These are phyloP conservation scores for Sardinella longiceps DNA, from an alignment of 2,797 vertebrate genomes.

Conservation along the genomic window DNA sequence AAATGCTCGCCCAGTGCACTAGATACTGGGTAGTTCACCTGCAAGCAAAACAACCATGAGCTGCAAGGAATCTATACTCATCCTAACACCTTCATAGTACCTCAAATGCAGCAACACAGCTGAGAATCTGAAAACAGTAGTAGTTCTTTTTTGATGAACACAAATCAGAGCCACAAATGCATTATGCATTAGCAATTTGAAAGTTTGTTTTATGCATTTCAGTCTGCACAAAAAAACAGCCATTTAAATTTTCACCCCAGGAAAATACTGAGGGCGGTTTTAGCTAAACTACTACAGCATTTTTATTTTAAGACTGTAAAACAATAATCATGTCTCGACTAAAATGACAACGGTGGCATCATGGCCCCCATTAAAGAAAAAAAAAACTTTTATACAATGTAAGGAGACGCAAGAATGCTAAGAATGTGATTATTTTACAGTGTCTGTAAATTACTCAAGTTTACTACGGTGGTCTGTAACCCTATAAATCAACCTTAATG, in stretches of 20 bases:
- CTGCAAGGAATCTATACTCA: not conserved
- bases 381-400: not conserved
- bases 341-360: not conserved
- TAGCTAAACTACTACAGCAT: not conserved
- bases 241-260: not conserved
- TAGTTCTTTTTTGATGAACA: not conserved
- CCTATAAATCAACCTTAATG: not conserved
- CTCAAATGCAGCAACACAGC: not conserved
- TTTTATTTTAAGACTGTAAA: not conserved
- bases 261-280: not conserved
- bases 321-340: not conserved
- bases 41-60: slow-evolving; percentile 28
- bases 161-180: too few species aligned
- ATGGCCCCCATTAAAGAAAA: not conserved
- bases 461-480: not conserved
- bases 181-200: too few species aligned
- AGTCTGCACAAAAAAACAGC: not conserved
- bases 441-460: not conserved
- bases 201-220: not conserved
- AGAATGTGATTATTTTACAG: not conserved
- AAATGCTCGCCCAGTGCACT: slow-evolving; percentile 37
- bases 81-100: not conserved
- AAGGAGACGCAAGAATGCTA: too few species aligned
- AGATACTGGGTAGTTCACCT: slow-evolving; percentile 59
- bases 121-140: not conserved